phyloP scores from a whole-genome alignment of 2,113 vertebrate species.

The Herpetotheres cachinnans region DNA sequence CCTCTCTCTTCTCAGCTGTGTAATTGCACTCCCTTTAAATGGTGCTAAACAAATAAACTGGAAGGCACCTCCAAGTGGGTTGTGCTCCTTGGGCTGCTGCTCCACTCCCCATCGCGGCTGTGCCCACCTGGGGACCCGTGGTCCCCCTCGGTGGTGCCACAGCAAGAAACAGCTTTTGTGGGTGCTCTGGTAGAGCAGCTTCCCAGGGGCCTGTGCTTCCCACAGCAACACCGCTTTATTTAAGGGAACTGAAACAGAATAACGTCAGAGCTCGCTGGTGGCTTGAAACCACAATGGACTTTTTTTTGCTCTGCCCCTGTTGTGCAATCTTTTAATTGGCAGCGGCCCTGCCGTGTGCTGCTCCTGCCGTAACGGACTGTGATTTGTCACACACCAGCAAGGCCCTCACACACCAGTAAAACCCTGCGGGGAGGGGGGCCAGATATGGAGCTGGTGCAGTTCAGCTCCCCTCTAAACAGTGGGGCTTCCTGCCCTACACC shows the following conservation, averaged over 20 bases:
- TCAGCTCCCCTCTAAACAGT: not conserved
- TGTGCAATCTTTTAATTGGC: not conserved
- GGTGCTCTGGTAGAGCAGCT: not conserved
- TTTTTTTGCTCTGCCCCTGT: not conserved
- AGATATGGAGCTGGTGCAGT: not conserved
- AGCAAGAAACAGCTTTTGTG: not conserved
- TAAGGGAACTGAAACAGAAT: conserved; percentile 6
- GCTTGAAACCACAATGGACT: not conserved
- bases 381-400: not conserved
- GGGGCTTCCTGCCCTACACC: not conserved
- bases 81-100: not conserved
- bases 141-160: accelerated
- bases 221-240: not conserved
- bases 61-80: not conserved
- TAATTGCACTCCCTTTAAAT: not conserved
- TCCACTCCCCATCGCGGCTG: accelerated
- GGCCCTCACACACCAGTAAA: not conserved
- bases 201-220: not conserved
- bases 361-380: accelerated
- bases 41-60: not conserved
- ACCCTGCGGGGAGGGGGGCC: accelerated
- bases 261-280: not conserved
- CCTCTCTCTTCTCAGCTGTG: not conserved
- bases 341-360: accelerated
- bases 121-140: accelerated